Evolutionary conservation across 2,797 vertebrate genomes (phyloP).

Genomic region (Pseudochaenichthys georgianus): DNA sequence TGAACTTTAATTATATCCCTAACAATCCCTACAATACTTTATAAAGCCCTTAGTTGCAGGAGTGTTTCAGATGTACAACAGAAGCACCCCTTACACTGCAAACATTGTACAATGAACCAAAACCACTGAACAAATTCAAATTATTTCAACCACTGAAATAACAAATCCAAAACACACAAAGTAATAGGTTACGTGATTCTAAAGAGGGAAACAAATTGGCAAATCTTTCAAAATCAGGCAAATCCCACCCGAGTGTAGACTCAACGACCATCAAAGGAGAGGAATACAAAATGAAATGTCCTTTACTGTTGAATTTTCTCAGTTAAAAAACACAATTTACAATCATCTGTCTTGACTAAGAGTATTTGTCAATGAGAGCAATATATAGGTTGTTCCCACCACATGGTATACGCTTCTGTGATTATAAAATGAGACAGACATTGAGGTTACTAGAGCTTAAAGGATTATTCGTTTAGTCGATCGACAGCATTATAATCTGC

Average conservation of each 20-base stretch:
- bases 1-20: conserved; percentile 23
- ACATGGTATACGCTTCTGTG: not conserved
- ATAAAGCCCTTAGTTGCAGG: conserved; percentile 19
- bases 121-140: conserved; percentile 48
- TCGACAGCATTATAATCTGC: not conserved
- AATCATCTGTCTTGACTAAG: conserved; percentile 3
- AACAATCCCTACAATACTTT: conserved; percentile 15
- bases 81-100: conserved; percentile 26
- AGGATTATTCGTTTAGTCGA: not conserved
- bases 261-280: conserved; percentile 40
- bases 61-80: conserved; percentile 24
- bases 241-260: conserved; percentile 14
- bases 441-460: not conserved
- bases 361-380: conserved; percentile 18
- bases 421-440: not conserved
- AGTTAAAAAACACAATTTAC: conserved; percentile 8
- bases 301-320: conserved; percentile 15
- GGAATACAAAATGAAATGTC: conserved; percentile 7
- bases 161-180: conserved; percentile 45
- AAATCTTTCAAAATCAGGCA: conserved; percentile 19
- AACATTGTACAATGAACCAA: conserved; percentile 45
- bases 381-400: not conserved
- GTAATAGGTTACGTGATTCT: conserved; percentile 18
- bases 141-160: conserved; percentile 54
- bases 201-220: conserved; percentile 38